Conservation (phyloP, 2,113 vertebrate genomes). For the Hippopotamus amphibius region DNA sequence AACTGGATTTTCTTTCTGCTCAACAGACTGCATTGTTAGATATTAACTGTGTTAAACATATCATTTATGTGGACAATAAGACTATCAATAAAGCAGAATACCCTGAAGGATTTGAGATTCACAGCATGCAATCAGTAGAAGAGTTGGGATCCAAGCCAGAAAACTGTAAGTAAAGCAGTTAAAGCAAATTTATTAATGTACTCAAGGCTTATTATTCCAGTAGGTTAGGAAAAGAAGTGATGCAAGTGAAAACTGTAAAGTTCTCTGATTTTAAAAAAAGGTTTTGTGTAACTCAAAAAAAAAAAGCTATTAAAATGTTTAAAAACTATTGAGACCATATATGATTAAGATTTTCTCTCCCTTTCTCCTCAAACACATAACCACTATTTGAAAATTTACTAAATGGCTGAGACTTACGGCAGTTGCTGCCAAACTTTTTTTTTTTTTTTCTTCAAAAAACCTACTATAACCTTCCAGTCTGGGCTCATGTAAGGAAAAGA, state of each 20-base stretch:
- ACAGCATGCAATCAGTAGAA: slow-evolving; percentile 93
- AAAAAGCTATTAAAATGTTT: background rate
- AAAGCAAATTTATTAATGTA: background rate
- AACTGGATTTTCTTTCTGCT: slow-evolving; percentile 64
- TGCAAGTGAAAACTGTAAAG: slow-evolving; percentile 2
- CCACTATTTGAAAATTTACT: background rate
- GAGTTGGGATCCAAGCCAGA: slow-evolving; percentile 94
- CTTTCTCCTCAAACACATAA: slow-evolving; percentile 13
- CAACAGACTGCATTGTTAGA: slow-evolving; percentile 89
- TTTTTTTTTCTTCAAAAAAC: background rate
- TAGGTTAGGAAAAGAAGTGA: slow-evolving; percentile 44
- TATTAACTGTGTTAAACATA: slow-evolving; percentile 91
- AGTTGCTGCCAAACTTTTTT: background rate
- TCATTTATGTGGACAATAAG: slow-evolving; percentile 95
- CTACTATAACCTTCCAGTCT: background rate
- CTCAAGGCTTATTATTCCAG: background rate
- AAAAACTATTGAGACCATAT: background rate
- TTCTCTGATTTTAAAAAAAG: slow-evolving; percentile 23
- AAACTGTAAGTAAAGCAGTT: slow-evolving; percentile 90
- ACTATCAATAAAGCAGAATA: slow-evolving; percentile 90
- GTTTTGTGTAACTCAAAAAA: background rate
- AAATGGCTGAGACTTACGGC: background rate
- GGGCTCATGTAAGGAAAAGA: background rate
- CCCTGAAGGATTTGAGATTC: slow-evolving; percentile 91
- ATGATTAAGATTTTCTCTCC: background rate